Conservation (phyloP, 2,797 vertebrate species). For the Danio jaintianensis region DNA sequence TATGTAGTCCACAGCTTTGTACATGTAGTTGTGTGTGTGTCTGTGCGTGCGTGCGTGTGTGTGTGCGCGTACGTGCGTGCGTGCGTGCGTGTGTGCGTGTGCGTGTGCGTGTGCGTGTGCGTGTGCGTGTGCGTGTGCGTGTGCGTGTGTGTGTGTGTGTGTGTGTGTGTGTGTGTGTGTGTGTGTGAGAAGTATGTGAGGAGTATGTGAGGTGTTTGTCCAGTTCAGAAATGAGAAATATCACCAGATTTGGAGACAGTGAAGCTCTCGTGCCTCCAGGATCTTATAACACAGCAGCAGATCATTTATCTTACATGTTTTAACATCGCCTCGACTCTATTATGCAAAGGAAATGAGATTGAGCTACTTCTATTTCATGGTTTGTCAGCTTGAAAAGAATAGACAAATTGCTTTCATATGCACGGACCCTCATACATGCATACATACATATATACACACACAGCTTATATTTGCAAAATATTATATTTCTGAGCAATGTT, state of each 20-base stretch:
- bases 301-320: constrained; percentile 48
- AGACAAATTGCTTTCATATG: constrained; percentile 45
- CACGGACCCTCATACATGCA: constrained; percentile 1
- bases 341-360: constrained; percentile 47
- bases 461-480: constrained; percentile 22
- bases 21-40: not conserved
- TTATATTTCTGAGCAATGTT: not conserved
- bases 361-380: constrained; percentile 49
- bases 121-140: too few relatives aligned
- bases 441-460: constrained; percentile 26
- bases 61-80: too few relatives aligned
- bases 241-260: constrained; percentile 3
- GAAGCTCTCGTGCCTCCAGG: constrained; percentile 31
- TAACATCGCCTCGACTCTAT: constrained; percentile 34
- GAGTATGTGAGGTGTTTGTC: not conserved
- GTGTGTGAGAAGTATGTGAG: not conserved
- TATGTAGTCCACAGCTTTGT: not conserved
- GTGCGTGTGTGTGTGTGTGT: too few relatives aligned
- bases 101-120: not conserved
- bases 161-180: not conserved
- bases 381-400: constrained; percentile 48
- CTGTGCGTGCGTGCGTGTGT: constrained; percentile 1
- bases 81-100: too few relatives aligned
- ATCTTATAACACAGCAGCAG: constrained; percentile 27
- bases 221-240: not conserved